phyloP scores from a whole-genome alignment of 1,140 invertebrate species.

The Arctopsyche grandis region DNA sequence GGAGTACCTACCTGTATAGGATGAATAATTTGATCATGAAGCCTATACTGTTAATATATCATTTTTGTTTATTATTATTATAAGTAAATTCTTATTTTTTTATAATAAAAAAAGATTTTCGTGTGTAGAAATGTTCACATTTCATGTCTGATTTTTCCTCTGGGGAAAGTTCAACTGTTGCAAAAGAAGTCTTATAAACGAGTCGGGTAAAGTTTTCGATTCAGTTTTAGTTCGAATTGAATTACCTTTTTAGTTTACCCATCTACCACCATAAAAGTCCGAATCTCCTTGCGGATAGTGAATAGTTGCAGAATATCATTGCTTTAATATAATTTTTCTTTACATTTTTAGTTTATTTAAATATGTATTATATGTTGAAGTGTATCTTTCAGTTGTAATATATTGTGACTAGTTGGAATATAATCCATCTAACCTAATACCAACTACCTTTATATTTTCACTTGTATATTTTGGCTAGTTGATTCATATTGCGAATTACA shows the following conservation, averaged over 20 bases:
- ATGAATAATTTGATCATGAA: no score
- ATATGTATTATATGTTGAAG: no score
- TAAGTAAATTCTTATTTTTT: neutral
- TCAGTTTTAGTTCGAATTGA: slow-evolving; percentile 42
- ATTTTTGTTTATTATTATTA: no score
- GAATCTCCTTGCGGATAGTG: neutral
- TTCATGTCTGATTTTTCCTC: slow-evolving; percentile 11
- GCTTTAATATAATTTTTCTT: neutral
- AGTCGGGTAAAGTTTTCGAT: slow-evolving; percentile 42
- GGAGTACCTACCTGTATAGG: no score
- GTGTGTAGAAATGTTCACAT: neutral
- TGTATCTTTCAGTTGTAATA: no score
- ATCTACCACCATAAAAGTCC: neutral
- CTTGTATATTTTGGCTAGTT: neutral
- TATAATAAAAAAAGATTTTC: neutral
- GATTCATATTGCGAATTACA: no score
- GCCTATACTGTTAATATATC: no score
- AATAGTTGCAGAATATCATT: neutral
- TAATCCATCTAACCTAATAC: no score
- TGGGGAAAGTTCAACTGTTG: neutral
- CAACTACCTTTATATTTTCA: no score
- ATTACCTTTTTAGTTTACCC: slow-evolving; percentile 38
- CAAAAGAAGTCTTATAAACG: slow-evolving; percentile 40
- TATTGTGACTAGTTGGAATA: no score
- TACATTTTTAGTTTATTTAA: neutral